Evolutionary conservation across 2,113 vertebrate genomes (phyloP).

Genomic region (Tursiops truncatus): DNA sequence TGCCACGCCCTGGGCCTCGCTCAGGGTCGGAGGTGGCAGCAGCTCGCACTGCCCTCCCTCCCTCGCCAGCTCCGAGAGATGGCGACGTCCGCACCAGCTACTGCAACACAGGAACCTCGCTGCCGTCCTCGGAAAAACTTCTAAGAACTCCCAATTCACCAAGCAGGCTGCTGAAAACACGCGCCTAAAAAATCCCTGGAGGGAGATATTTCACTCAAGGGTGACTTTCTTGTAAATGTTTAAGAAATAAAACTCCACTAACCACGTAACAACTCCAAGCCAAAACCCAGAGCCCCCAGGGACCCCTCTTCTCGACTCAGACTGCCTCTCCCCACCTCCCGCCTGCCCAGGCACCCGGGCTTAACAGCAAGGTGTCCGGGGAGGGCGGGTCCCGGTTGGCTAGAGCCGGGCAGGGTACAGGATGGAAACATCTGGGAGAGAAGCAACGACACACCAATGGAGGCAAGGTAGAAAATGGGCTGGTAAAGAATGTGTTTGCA

Average conservation of each 20-base stretch:
- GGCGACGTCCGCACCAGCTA: background rate
- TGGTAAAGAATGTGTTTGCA: background rate
- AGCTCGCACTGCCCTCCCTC: background rate
- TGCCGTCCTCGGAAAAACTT: background rate
- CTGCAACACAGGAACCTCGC: accelerated
- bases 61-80: background rate
- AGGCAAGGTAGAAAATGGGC: background rate
- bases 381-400: no score
- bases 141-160: background rate
- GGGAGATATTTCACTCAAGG: background rate
- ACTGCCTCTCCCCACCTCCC: no score
- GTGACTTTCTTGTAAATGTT: background rate
- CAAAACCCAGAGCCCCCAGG: background rate
- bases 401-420: background rate
- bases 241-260: background rate
- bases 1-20: background rate
- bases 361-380: accelerated
- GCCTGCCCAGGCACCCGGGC: background rate
- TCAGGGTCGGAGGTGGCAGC: background rate
- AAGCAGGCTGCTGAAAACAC: background rate
- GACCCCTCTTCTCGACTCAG: background rate
- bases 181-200: background rate
- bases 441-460: no score
- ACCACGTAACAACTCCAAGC: background rate
- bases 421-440: background rate